Percentiles rank a stretch among this genome's conserved stretches.
phyloP scores from a whole-genome alignment of 2,888 invertebrate species.

The Trichacis sp. region DNA sequence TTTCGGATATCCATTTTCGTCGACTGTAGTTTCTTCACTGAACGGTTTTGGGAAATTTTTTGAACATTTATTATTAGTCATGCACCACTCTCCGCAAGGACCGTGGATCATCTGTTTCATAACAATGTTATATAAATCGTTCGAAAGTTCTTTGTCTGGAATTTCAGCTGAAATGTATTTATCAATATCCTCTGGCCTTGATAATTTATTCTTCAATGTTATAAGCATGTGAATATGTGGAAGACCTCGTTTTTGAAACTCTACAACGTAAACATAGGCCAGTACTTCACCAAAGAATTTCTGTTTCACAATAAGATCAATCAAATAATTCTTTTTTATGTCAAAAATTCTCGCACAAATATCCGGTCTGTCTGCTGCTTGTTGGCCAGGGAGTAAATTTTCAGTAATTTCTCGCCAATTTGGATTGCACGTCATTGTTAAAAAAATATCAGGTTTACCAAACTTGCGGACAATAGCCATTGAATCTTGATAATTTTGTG shows the following conservation, averaged over 20 bases:
- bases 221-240: conserved; percentile 3
- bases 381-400: conserved; percentile 42
- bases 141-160: conserved; percentile 43
- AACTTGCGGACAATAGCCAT: too few relatives aligned
- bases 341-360: conserved; percentile 16
- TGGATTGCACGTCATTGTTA: conserved; percentile 56
- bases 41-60: conserved; percentile 29
- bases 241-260: not conserved
- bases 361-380: too few relatives aligned
- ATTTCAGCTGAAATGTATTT: conserved; percentile 50
- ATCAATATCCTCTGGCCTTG: conserved; percentile 19
- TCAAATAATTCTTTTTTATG: conserved; percentile 15
- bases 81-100: conserved; percentile 49
- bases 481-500: too few relatives aligned
- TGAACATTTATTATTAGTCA: conserved; percentile 19
- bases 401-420: conserved; percentile 63
- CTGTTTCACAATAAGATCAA: conserved; percentile 17
- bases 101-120: conserved; percentile 58
- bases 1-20: conserved; percentile 47
- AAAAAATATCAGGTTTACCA: too few relatives aligned
- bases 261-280: conserved; percentile 13
- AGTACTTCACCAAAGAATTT: conserved; percentile 19
- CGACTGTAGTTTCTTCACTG: conserved; percentile 37
- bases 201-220: conserved; percentile 23
- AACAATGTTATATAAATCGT: conserved; percentile 51